Evolutionary conservation across 2,797 vertebrate genomes (phyloP).

Genomic region (Chaenodraco wilsoni): DNA sequence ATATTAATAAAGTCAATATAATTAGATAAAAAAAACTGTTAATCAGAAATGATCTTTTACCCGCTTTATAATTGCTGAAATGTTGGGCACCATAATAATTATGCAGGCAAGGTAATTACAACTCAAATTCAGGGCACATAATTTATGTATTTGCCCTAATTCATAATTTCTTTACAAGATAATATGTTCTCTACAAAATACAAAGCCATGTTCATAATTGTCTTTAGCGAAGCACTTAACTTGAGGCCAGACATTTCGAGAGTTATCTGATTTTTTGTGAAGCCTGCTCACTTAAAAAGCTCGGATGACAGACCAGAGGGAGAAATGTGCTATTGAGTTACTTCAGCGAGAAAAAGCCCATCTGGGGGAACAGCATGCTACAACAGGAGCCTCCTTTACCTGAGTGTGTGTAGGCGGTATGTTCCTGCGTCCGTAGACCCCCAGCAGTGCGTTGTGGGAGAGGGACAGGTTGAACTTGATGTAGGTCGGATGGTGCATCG

Average conservation of each 20-base stretch:
- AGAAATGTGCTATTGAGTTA: slow-evolving; percentile 23
- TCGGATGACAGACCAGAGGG: slow-evolving; percentile 29
- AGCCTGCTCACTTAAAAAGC: slow-evolving; percentile 14
- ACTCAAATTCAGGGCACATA: neutral
- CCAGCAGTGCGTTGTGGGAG: slow-evolving; percentile 93
- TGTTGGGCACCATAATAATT: slow-evolving; percentile 8
- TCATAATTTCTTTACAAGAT: neutral
- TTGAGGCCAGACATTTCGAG: neutral
- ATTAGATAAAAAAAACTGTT: neutral
- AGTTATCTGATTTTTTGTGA: neutral
- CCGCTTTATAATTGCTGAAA: slow-evolving; percentile 22
- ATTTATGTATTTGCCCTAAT: neutral
- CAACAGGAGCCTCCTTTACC: slow-evolving; percentile 78
- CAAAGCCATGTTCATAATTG: neutral
- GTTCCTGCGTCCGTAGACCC: slow-evolving; percentile 95
- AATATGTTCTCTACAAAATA: neutral
- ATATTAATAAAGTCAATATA: slow-evolving; percentile 4
- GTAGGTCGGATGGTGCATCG: slow-evolving; percentile 92
- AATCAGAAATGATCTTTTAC: slow-evolving; percentile 3
- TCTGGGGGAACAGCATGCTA: slow-evolving; percentile 55
- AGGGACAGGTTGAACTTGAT: slow-evolving; percentile 96
- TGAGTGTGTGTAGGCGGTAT: slow-evolving; percentile 96
- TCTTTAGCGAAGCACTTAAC: slow-evolving; percentile 16
- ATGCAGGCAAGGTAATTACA: neutral
- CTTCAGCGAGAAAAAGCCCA: slow-evolving; percentile 43